Base-by-base conservation (phyloP, 2,113 vertebrate species). In the Gopherus evgoodei region DNA sequence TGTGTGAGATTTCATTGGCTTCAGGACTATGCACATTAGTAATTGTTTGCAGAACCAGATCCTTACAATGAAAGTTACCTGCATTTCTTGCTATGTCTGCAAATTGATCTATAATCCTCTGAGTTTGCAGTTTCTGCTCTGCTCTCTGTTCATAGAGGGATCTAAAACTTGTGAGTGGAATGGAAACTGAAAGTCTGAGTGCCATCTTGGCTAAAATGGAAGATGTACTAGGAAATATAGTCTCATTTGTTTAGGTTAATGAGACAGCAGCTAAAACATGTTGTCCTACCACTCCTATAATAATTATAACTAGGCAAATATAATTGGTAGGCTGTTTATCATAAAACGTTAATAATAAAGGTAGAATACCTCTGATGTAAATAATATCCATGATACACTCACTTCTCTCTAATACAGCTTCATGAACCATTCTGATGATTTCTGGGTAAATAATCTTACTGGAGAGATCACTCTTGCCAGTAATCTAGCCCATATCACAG, bases 391-490 rank as follows among this genome's bases (percentile, higher is more conserved):
- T 54, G 2, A 54, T 91, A 19, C 49, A 44, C 81, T 87, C 44
- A 75, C 91, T 93, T 96, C 83, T 94, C 44, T 87, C 86, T 62
- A n/a, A 86, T 52, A 31, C 80, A 99, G 99, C 92, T 93, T 99
- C 93, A n/a, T 88, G 29, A 76, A 80, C 76, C 95, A 52, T 49
- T 96, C 98, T 49, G 91, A 95, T 90, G 95, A 98, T 95, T 97
- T 99, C 87, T 87, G 5, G 21, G 96, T 99, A 86, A 92, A 99
- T 90, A 81, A 88, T 57, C 22, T 11, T 59, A 98, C 96, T 6
- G 98, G 98, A 72, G 97, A 91, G 29, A 98, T 99, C 88, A 97
- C 93, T 9, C 94, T 98, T 93, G 96, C 96, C 87, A 98, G 90
- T 47, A 95, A 97, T 89, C 89, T 98, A 69, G 53, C 50, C 24